Evolutionary conservation across 2,797 vertebrate genomes (phyloP), one percentile per base, ranked within the genome.

Genomic region (Oceanodroma leucorhoa): DNA sequence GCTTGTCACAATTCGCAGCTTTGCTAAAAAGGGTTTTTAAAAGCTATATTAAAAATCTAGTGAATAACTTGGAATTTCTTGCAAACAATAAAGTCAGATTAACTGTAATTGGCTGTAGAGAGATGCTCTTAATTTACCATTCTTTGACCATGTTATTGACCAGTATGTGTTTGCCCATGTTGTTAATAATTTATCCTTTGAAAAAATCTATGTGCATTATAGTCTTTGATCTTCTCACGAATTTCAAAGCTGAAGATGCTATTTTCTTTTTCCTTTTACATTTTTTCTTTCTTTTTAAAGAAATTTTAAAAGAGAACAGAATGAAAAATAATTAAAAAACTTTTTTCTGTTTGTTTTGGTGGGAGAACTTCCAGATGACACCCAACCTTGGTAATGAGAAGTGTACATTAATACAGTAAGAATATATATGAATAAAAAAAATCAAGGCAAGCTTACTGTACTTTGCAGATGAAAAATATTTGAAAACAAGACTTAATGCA

Each of bases 141-240:
- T 95, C 96, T 97, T 97, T 96, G 95, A 93, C 96, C 96, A 89
- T 30, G 64, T 91, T 98, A 98, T 98, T 97, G 97, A 98, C 97
- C 95, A 97, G 76, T 95, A 70, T 95, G 89, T 97, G 96, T 98
- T 98, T 8, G 19, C 90, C 96, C 93, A 70, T 77, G 91, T 93
- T 97, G 94, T 98, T 98, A 98, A 98, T 98, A 98, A 98, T 98
- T 97, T 94, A 98, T 98, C 88, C 85, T 96, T 97, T 94, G 93
- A 97, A 97, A 98, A 98, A 98, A 98, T 98, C 98, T 97, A 97
- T 98, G 97, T 97, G 97, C 98, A 98, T 98, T 98, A 97, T 95
- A 93, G 95, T 89, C 97, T 98, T 98, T 98, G 98, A 98, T 98
- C 96, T 98, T 95, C 75, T 96, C 94, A 91, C 96, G 96, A 97